Conservation (phyloP, 2,888 invertebrate genomes). For the Microctonus hyperodae region DNA sequence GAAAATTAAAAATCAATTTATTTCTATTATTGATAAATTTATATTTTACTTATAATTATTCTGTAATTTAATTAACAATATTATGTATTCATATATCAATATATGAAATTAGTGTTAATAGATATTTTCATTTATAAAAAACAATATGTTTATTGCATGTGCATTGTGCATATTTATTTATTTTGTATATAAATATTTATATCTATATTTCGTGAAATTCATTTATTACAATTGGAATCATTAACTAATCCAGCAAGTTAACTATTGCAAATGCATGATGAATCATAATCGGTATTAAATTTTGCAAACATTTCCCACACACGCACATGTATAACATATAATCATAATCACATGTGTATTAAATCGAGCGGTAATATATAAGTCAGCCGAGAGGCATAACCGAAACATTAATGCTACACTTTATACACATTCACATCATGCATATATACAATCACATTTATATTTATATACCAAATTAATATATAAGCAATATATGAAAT, state of each 20-base stretch:
- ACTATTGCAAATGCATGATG: conserved; percentile 30
- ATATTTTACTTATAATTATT: neutral
- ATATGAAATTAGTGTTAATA: neutral
- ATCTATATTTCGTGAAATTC: no score
- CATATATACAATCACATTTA: neutral
- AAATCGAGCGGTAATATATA: conserved; percentile 36
- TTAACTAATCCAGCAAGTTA: neutral
- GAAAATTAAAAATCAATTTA: no score
- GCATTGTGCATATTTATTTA: no score
- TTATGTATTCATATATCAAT: neutral
- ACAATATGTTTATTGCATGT: neutral
- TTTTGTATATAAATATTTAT: no score
- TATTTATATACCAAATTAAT: neutral
- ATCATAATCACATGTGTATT: conserved; percentile 34
- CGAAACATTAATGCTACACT: conserved; percentile 12
- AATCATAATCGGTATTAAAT: conserved; percentile 38
- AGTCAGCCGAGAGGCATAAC: conserved; percentile 35
- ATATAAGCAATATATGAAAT: neutral
- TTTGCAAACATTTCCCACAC: conserved; percentile 30
- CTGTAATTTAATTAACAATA: neutral
- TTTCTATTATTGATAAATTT: neutral
- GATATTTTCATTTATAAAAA: neutral
- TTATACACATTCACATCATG: no score
- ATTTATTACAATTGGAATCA: no score
- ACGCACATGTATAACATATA: no score